Base-by-base conservation (phyloP, 1,140 invertebrate species). In the Zaprionus camerounensis region DNA sequence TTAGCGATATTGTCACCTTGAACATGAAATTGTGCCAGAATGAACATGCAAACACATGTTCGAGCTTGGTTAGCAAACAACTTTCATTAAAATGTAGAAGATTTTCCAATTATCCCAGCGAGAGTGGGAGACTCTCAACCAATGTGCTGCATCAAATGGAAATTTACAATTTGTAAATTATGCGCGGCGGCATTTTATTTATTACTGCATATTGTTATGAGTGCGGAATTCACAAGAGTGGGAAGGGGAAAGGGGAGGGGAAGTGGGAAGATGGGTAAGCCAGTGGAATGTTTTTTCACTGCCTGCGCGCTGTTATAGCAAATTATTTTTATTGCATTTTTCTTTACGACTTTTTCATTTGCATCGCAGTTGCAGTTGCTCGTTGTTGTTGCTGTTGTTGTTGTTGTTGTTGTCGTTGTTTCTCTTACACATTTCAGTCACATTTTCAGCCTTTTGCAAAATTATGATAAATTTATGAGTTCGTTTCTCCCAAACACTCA, bases 391-490 rank as follows among this genome's bases (percentile, higher is more conserved):
- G 69, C 22, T 49, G 46, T 28, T 71, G 61, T 38, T 63, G 31
- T 34, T 77, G 31, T 53, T 58, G 61, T 46, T 49, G 46, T 36
- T 71, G 61, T 49, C 51, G 31, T 44, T 77, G 41, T 66, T 72
- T 63, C 51, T 67, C 36, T 62, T 67, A 49, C 58, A 77, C 64
- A 74, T 78, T 79, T 87, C 74, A 86, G 82, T 86, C 82, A 82
- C 80, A 86, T 82, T 87, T 80, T 74, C 56, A 78, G 78, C 75
- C 76, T 75, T 81, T 57, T 80, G 85, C 85, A 88, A 88, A 88
- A 88, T 90, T 90, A 88, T 90, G 85, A 85, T 72, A 85, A 88
- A 88, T 88, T 88, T 88, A 88, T 88, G 85, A 88, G 85, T 90
- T 88, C 85, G 81, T 90, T 87, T 87, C 85, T 90, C 84, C 85